Conservation (phyloP, 2,113 vertebrate genomes). For the Vombatus ursinus region DNA sequence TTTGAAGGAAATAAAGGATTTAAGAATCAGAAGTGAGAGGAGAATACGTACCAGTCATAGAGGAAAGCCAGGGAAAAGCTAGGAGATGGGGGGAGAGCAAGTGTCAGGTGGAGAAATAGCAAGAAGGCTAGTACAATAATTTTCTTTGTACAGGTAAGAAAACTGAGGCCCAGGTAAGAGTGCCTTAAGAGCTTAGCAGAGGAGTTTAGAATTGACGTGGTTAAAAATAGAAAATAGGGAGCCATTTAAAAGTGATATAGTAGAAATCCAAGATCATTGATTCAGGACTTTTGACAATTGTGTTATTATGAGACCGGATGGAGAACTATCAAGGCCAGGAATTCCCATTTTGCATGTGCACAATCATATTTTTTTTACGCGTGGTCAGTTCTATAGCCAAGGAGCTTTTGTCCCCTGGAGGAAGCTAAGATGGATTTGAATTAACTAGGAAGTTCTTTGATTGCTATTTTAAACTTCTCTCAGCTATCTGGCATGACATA, state of each 20-base stretch:
- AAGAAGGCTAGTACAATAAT: not conserved
- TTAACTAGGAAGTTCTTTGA: slow-evolving; percentile 68
- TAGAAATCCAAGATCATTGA: slow-evolving; percentile 48
- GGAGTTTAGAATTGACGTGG: not conserved
- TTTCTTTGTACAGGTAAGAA: not conserved
- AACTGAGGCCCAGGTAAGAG: not conserved
- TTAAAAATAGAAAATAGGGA: not conserved
- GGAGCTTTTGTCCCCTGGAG: slow-evolving; percentile 61
- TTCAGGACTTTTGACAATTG: slow-evolving; percentile 67
- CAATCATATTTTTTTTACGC: slow-evolving; percentile 38
- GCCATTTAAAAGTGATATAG: slow-evolving; percentile 20
- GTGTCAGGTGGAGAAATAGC: not conserved
- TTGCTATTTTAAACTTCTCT: slow-evolving; percentile 68
- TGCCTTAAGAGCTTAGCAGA: not conserved
- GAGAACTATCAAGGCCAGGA: slow-evolving; percentile 64
- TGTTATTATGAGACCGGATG: slow-evolving; percentile 37
- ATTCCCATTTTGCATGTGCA: slow-evolving; percentile 41
- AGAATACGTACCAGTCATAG: not conserved
- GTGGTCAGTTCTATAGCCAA: slow-evolving; percentile 67
- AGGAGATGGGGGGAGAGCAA: not conserved
- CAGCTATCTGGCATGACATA: slow-evolving; percentile 54
- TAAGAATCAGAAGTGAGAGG: not conserved
- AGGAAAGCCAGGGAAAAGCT: not conserved
- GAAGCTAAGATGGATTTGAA: slow-evolving; percentile 68
- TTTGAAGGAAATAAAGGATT: not conserved